A percentile compares a stretch with the other conserved stretches of the same genome.
Conservation (phyloP, 2,888 invertebrate species). For the Pegoplata infirma region DNA sequence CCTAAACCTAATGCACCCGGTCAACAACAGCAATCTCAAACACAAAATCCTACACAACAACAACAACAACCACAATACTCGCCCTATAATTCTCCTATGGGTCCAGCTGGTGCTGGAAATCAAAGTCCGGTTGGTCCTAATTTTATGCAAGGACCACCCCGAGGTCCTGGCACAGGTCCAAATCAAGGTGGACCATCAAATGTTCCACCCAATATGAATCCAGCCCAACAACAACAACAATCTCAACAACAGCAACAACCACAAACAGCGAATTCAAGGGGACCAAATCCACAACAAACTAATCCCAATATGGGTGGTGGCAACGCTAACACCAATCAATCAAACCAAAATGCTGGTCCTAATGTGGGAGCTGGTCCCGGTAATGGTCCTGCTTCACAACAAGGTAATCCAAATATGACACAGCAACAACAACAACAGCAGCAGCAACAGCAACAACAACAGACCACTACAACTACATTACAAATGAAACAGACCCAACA, state of each 20-base stretch:
- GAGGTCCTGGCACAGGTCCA: constrained; percentile 62
- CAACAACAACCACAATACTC: constrained; percentile 83
- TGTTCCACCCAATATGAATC: constrained; percentile 67
- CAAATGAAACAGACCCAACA: constrained; percentile 94
- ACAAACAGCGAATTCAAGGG: constrained; percentile 64
- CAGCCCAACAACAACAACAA: constrained; percentile 66
- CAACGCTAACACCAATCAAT: constrained; percentile 67
- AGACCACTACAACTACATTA: constrained; percentile 80
- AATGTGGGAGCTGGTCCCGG: constrained; percentile 67
- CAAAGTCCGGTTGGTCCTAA: constrained; percentile 70
- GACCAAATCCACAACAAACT: constrained; percentile 59
- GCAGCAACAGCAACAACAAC: too few species aligned
- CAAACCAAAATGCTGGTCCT: constrained; percentile 69
- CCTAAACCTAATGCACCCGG: constrained; percentile 69
- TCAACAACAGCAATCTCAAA: constrained; percentile 68
- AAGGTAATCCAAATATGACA: constrained; percentile 64
- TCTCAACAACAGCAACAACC: constrained; percentile 61
- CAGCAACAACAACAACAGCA: too few species aligned
- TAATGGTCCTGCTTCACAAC: constrained; percentile 64
- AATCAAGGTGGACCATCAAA: constrained; percentile 60
- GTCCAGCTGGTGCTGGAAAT: constrained; percentile 78
- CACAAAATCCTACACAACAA: constrained; percentile 67
- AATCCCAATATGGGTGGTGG: constrained; percentile 59
- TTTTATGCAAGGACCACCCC: constrained; percentile 76
- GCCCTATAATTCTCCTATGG: constrained; percentile 83